Evolutionary conservation across 2,888 invertebrate genomes (phyloP).

Genomic region (Drosophila testacea): DNA sequence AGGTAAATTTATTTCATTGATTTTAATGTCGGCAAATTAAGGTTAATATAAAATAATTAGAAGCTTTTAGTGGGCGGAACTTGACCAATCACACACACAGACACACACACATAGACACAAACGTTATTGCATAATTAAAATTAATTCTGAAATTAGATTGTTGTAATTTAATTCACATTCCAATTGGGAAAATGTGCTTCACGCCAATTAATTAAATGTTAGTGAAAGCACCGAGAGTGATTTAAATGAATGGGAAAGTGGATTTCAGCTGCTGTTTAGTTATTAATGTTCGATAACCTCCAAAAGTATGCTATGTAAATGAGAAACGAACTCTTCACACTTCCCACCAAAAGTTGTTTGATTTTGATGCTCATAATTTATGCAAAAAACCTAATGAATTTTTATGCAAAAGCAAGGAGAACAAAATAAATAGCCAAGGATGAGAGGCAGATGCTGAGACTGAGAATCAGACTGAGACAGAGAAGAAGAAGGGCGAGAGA

Average conservation of each 20-base stretch:
- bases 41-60: conserved; percentile 43
- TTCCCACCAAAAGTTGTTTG: conserved; percentile 15
- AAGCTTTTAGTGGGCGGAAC: conserved; percentile 1
- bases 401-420: conserved; percentile 51
- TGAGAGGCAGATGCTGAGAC: not conserved
- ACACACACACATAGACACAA: too few relatives aligned
- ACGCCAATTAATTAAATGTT: conserved; percentile 39
- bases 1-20: conserved; percentile 51
- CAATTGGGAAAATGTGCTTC: conserved; percentile 14
- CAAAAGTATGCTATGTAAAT: conserved; percentile 29
- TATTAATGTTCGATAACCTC: conserved; percentile 18
- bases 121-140: conserved; percentile 34
- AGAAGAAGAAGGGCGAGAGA: conserved; percentile 2
- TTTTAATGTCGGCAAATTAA: conserved; percentile 43
- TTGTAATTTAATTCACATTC: conserved; percentile 20
- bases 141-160: conserved; percentile 13
- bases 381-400: conserved; percentile 75
- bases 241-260: conserved; percentile 5
- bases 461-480: not conserved
- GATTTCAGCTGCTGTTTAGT: conserved; percentile 13
- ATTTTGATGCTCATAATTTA: conserved; percentile 59
- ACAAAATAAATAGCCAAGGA: conserved; percentile 25
- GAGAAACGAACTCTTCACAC: conserved; percentile 4
- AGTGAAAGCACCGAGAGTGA: conserved; percentile 5
- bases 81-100: too few relatives aligned